Conservation (phyloP, 1,140 invertebrate species). For the Drosophila kepulauana region DNA sequence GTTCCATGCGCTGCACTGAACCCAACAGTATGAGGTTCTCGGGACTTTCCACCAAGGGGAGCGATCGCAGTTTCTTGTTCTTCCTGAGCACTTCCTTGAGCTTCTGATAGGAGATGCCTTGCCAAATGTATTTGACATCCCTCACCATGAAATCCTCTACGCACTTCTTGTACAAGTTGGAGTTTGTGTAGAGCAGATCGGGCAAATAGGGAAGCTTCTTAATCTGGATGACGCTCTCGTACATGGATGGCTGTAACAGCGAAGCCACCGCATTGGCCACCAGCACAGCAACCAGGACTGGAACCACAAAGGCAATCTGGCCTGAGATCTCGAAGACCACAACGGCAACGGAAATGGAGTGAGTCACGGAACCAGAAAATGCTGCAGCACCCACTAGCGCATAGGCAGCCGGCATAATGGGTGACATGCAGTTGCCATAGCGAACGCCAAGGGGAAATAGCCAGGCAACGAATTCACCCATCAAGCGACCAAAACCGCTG, state of each 20-base stretch:
- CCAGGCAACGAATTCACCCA: conserved; percentile 96
- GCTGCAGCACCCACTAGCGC: conserved; percentile 97
- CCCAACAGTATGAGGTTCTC: conserved; percentile 97
- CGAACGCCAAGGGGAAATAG: conserved; percentile 96
- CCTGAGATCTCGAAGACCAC: conserved; percentile 99
- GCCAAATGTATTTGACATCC: conserved; percentile 96
- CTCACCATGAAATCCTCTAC: conserved; percentile 98
- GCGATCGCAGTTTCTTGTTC: conserved; percentile 88
- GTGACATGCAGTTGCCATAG: conserved; percentile 92
- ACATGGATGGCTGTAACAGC: conserved; percentile 97
- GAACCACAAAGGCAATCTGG: conserved; percentile 98
- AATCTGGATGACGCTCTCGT: conserved; percentile 98
- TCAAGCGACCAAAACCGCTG: conserved; percentile 95
- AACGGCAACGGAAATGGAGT: conserved; percentile 98
- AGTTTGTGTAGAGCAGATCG: conserved; percentile 80
- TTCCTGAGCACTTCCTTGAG: conserved; percentile 92
- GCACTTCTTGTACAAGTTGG: conserved; percentile 96
- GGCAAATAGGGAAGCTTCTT: conserved; percentile 99
- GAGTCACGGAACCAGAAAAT: conserved; percentile 97
- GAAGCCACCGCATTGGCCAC: conserved; percentile 97
- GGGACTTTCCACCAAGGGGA: conserved; percentile 96
- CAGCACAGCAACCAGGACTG: conserved; percentile 97
- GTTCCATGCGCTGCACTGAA: conserved; percentile 95
- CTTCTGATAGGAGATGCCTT: conserved; percentile 94
- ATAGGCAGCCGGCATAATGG: conserved; percentile 97